These are phyloP conservation scores for Noctua janthe DNA, from an alignment of 2,888 invertebrate genomes.

Conservation along the genomic window DNA sequence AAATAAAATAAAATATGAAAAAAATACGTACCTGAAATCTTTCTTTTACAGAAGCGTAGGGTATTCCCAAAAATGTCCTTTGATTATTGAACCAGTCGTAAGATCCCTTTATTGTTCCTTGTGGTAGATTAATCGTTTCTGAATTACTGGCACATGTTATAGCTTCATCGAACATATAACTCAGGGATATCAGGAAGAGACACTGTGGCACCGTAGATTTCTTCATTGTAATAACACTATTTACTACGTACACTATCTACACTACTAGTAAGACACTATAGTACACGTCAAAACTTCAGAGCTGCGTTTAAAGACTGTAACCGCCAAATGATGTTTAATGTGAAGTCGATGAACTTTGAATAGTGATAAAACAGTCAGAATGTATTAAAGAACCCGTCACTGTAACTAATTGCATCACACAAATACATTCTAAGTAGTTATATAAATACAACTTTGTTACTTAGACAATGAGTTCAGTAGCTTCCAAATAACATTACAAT, in stretches of 20 bases:
- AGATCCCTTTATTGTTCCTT: conserved; percentile 66
- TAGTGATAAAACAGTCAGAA: conserved; percentile 11
- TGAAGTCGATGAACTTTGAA: not conserved
- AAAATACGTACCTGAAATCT: conserved; percentile 65
- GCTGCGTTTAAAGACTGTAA: not conserved
- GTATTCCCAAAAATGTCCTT: conserved; percentile 67
- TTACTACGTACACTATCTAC: too few relatives aligned
- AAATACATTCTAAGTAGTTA: not conserved
- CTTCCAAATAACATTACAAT: not conserved
- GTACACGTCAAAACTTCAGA: not conserved
- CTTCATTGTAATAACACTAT: conserved; percentile 24
- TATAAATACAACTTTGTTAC: not conserved
- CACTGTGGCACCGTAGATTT: conserved; percentile 5
- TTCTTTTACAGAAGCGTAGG: conserved; percentile 67
- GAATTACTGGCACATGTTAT: not conserved
- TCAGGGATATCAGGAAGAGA: not conserved
- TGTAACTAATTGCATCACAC: not conserved
- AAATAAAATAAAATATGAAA: not conserved
- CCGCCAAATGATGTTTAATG: not conserved
- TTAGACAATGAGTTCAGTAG: not conserved
- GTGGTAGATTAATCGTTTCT: conserved; percentile 47
- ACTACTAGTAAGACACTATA: not conserved
- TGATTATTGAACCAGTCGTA: conserved; percentile 51
- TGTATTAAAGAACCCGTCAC: not conserved
- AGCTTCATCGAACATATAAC: conserved; percentile 9